A percentile compares a stretch with the other conserved stretches of the same genome.
These are phyloP conservation scores for Lepidochrysops patricia DNA, from an alignment of 2,888 invertebrate genomes.

Conservation along the genomic window DNA sequence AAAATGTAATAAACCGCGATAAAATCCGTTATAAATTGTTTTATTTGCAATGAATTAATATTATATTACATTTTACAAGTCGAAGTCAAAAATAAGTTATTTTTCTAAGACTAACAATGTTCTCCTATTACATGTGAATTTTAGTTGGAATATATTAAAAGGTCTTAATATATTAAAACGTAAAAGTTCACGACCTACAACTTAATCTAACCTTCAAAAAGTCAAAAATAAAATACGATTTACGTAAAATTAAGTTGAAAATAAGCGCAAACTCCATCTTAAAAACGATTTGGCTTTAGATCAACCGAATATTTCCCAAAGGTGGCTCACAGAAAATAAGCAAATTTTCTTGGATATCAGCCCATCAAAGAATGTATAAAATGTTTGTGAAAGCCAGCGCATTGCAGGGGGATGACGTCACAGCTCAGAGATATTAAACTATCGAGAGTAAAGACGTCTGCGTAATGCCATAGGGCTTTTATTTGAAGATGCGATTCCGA, in stretches of 20 bases:
- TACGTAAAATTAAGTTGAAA: constrained; percentile 13
- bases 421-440: constrained; percentile 28
- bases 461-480: constrained; percentile 11
- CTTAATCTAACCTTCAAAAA: background rate
- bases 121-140: background rate
- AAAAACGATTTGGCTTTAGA: constrained; percentile 18
- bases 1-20: no score
- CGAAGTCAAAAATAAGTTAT: background rate
- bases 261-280: constrained; percentile 10
- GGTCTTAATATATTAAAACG: background rate
- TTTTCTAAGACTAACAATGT: background rate
- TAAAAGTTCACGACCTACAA: constrained; percentile 2
- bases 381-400: constrained; percentile 27
- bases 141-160: background rate
- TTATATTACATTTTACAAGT: no score
- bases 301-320: constrained; percentile 24
- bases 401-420: constrained; percentile 28
- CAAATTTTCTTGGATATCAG: constrained; percentile 30
- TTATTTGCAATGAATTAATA: no score
- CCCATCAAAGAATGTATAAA: constrained; percentile 28
- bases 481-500: constrained; percentile 21
- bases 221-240: constrained; percentile 10
- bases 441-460: constrained; percentile 17
- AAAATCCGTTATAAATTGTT: no score
- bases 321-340: constrained; percentile 27